phyloP scores from a whole-genome alignment of 1,140 invertebrate genomes.

The Eupeodes corollae region DNA sequence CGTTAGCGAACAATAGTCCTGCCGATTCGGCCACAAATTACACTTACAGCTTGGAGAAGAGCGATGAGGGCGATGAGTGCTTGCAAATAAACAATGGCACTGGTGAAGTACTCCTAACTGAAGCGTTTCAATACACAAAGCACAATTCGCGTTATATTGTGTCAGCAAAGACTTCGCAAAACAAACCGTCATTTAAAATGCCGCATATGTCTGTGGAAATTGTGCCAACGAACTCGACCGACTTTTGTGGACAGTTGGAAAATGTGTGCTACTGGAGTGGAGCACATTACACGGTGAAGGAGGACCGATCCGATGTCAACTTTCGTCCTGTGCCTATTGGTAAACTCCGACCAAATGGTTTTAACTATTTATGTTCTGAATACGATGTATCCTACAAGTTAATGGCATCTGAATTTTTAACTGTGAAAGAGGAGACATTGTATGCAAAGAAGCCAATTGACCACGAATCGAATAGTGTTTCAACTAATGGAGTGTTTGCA shows the following conservation, averaged over 20 bases:
- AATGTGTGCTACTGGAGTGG: slow-evolving; percentile 30
- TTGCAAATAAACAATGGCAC: slow-evolving; percentile 21
- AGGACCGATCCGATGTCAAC: slow-evolving; percentile 7
- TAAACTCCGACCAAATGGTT: slow-evolving; percentile 18
- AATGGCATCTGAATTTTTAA: slow-evolving; percentile 17
- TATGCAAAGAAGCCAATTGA: slow-evolving; percentile 22
- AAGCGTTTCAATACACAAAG: slow-evolving; percentile 15
- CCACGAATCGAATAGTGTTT: slow-evolving; percentile 17
- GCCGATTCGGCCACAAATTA: slow-evolving; percentile 23
- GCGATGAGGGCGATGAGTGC: slow-evolving; percentile 4
- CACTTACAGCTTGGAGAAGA: slow-evolving; percentile 28
- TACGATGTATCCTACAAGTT: slow-evolving; percentile 18
- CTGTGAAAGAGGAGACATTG: slow-evolving; percentile 20
- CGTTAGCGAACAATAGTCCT: slow-evolving; percentile 14
- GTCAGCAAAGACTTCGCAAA: too few species aligned
- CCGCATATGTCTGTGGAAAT: slow-evolving; percentile 24
- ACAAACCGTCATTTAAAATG: slow-evolving; percentile 14
- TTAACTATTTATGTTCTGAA: slow-evolving; percentile 24
- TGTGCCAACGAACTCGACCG: slow-evolving; percentile 11
- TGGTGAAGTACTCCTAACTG: slow-evolving; percentile 26
- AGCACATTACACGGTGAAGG: slow-evolving; percentile 25
- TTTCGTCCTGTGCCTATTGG: slow-evolving; percentile 24
- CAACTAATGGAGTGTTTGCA: slow-evolving; percentile 10
- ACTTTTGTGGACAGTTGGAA: slow-evolving; percentile 26
- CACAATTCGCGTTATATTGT: not conserved